Evolutionary conservation across 2,888 invertebrate species (phyloP), one percentile per base, ranked within the genome.

Genomic region (Drosophila subsilvestris): DNA sequence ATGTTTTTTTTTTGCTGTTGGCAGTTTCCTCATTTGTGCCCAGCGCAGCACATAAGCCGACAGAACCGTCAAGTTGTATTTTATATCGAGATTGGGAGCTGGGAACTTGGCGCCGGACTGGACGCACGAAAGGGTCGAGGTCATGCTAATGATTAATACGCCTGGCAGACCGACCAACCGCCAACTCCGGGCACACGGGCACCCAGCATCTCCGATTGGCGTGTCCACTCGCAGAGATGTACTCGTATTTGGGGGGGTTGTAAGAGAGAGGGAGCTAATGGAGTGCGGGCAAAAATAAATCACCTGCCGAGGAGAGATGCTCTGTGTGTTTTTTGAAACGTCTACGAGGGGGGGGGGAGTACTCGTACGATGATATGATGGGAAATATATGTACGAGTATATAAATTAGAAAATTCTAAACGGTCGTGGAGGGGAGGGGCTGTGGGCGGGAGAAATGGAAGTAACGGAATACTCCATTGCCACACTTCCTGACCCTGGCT

Each of bases 401-500:
- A 69, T 50, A 72, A 72, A 72, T 54, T 63, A 62, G 54, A 54
- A 72, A 61, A 54, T 66, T 56, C 66, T 61, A 69, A 69, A 72
- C 62, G 58, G 59, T 44, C 3, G 12, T 10, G 29, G 44, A 10
- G 59, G 12, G 47, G 2, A 20, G 12, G 3, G 57, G 25, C n/a
- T 2, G 37, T 0, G 10, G 22, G 44, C 27, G 7, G n/a, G 10
- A 9, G 43, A n/a, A 18, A 29, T 37, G 68, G 65, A 66, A 62
- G 78, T 72, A 78, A 76, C 71, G 65, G 68, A 76, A 87, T 70
- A 56, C 75, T 51, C 45, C 58, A 57, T 74, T 85, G 70, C 66
- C 79, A 86, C 74, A 80, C 78, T 78, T 83, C 88, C 84, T 88
- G 83, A 83, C 88, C 83, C 86, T 88, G 79, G 80, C 54, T 82